These are phyloP conservation scores for Digitonthophagus gazella DNA, from an alignment of 2,888 invertebrate species.

Conservation along the genomic window DNA sequence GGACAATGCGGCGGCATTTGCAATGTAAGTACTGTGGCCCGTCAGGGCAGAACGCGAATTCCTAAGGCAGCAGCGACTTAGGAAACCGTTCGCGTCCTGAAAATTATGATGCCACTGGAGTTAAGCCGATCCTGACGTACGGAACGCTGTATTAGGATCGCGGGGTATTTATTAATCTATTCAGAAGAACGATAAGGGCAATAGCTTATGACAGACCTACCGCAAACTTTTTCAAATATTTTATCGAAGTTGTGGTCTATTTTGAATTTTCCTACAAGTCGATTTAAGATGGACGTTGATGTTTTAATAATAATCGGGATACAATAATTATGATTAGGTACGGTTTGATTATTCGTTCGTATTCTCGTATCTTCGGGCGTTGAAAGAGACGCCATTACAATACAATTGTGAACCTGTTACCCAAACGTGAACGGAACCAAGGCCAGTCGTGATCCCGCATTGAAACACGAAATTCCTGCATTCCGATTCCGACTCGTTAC, in stretches of 20 bases:
- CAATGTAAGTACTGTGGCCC: constrained; percentile 15
- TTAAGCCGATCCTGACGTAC: constrained; percentile 18
- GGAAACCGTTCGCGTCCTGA: constrained; percentile 18
- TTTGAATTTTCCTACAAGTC: too few relatives aligned
- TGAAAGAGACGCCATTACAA: constrained; percentile 17
- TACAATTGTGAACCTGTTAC: constrained; percentile 24
- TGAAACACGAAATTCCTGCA: constrained; percentile 33
- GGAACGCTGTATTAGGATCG: constrained; percentile 28
- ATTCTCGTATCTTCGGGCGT: constrained; percentile 1
- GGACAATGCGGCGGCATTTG: constrained; percentile 13
- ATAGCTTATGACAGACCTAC: constrained; percentile 26
- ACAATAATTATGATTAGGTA: background rate
- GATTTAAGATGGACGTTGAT: background rate
- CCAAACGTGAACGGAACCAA: constrained; percentile 29
- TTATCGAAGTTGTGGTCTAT: too few relatives aligned
- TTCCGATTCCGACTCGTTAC: constrained; percentile 27
- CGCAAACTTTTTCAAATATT: constrained; percentile 21
- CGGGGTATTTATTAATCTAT: constrained; percentile 26
- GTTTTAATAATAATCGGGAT: background rate
- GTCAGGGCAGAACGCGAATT: constrained; percentile 10
- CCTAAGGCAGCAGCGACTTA: constrained; percentile 16
- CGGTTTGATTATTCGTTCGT: constrained; percentile 1
- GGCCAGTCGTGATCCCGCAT: constrained; percentile 34
- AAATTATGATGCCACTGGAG: constrained; percentile 21
- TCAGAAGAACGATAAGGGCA: constrained; percentile 24